Evolutionary conservation across 2,888 invertebrate species (phyloP), one percentile per base, ranked within the genome.

Genomic region (Dynastes grantii): DNA sequence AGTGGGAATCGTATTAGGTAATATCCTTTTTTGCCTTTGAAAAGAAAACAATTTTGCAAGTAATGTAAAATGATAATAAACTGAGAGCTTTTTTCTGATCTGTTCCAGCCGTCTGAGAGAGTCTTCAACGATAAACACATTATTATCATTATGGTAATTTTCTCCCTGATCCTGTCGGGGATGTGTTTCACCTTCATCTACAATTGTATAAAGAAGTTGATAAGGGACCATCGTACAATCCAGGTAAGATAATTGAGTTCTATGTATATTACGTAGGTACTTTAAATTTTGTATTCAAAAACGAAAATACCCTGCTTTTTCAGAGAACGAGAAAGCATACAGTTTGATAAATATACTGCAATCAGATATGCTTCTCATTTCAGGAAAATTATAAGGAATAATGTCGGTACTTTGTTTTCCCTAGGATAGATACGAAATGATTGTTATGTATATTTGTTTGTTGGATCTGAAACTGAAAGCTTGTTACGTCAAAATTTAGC

Each of bases 131-230:
- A 92, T 9, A 93, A 93, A 82, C 95, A 97, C 87, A 95, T 97
- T 86, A 90, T 95, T 87, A 95, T 96, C 85, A 97, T 97, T 82
- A 92, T 97, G 86, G 92, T 96, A 40, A 95, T 97, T 78, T 97
- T 97, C 88, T 95, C 95, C 29, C 90, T 96, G 78, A 96, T 97
- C 81, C 91, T 97, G 76, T 94, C 95, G 61, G 96, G 96, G 40
- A 96, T 97, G 95, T 95, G 95, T 86, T 93, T 95, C 86, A 95
- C 96, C 61, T 96, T 97, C 89, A 91, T 97, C 81, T 95, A 95
- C 90, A 97, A 96, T 86, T 97, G 97, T 88, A 92, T 95, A 82
- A 92, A 94, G 83, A 97, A 97, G 87, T 92, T 97, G 55, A 92
- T 96, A 85, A 93, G 95, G 87, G 97, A 97, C 90, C 96, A 96